Conservation (phyloP, 2,797 vertebrate species). For the Taeniopygia guttata region DNA sequence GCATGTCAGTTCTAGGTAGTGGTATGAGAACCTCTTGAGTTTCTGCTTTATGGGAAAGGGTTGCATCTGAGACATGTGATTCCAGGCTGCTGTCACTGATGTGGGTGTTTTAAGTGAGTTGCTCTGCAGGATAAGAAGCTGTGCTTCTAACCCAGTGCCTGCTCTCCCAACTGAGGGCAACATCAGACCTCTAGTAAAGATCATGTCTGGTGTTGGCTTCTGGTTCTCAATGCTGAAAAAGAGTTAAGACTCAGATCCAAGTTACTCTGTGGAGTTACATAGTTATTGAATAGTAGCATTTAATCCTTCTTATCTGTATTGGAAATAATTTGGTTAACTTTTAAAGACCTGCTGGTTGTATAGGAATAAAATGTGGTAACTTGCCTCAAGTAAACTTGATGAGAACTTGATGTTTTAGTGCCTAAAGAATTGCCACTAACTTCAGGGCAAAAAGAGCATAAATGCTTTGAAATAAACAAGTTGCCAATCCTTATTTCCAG, state of each 20-base stretch:
- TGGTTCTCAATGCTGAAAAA: neutral
- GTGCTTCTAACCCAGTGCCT: neutral
- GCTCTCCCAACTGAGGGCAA: neutral
- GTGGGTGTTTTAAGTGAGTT: neutral
- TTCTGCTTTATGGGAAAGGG: neutral
- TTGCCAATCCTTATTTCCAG: neutral
- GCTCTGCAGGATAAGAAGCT: neutral
- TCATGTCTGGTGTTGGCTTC: neutral
- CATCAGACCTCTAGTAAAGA: neutral
- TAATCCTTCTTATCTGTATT: neutral
- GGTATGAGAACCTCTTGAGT: neutral
- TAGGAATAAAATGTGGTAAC: neutral
- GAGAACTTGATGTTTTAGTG: neutral
- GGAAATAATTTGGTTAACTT: neutral
- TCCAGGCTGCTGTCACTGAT: neutral
- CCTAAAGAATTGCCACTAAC: neutral
- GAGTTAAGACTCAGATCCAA: neutral
- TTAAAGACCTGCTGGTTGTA: neutral
- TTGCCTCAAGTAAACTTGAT: neutral
- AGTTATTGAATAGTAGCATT: neutral
- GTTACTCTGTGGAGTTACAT: neutral
- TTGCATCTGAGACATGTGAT: neutral
- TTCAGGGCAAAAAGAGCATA: neutral
- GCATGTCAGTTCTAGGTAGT: neutral
- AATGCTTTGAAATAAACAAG: neutral